Evolutionary conservation across 2,797 vertebrate species (phyloP).

Genomic region (Rhyacichthys aspro): DNA sequence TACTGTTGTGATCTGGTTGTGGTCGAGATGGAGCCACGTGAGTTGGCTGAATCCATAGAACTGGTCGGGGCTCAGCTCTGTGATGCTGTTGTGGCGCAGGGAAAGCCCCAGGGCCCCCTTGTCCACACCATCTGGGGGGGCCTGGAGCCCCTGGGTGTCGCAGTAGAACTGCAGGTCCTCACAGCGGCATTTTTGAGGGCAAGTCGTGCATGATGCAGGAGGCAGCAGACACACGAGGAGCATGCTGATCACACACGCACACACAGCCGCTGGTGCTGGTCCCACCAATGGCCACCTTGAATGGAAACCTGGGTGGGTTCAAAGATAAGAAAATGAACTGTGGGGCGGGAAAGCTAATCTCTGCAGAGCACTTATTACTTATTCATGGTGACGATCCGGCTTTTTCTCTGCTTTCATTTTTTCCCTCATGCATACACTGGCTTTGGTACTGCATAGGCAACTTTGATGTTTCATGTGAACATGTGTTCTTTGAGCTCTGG

Average conservation of each 20-base stretch:
- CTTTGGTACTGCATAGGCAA: constrained; percentile 33
- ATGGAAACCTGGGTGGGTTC: constrained; percentile 97
- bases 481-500: constrained; percentile 11
- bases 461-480: constrained; percentile 27
- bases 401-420: constrained; percentile 29
- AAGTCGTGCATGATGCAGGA: constrained; percentile 96
- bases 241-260: constrained; percentile 98
- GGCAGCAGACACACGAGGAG: constrained; percentile 96
- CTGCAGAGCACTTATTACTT: constrained; percentile 73
- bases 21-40: constrained; percentile 98
- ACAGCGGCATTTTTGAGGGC: constrained; percentile 99
- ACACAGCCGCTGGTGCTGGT: constrained; percentile 97
- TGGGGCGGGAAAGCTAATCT: constrained; percentile 76
- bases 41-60: constrained; percentile 98
- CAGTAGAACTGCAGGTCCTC: constrained; percentile 99
- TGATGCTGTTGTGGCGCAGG: constrained; percentile 97
- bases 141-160: constrained; percentile 98
- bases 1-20: constrained; percentile 97
- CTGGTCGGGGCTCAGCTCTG: constrained; percentile 95
- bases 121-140: constrained; percentile 96
- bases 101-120: constrained; percentile 97
- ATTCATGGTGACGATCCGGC: constrained; percentile 57
- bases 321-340: constrained; percentile 83
- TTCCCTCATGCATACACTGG: constrained; percentile 2
- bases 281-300: constrained; percentile 99